phyloP scores from a whole-genome alignment of 2,113 vertebrate genomes.

The Ramphastos sulfuratus region DNA sequence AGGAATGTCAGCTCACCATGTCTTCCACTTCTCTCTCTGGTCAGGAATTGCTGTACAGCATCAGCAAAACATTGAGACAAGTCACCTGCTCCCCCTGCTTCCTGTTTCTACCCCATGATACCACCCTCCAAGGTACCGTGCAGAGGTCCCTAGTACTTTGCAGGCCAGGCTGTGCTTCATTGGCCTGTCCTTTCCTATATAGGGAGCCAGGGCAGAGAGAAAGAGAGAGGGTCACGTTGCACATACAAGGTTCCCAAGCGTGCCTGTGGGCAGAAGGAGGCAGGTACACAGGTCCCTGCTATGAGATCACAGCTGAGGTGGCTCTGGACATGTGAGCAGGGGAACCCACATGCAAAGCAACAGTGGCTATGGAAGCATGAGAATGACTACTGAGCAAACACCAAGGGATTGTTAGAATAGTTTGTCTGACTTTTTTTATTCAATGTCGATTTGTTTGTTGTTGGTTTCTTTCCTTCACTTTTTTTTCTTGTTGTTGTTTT shows the following conservation, averaged over 20 bases:
- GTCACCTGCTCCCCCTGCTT: not conserved
- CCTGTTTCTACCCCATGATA: accelerated
- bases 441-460: not conserved
- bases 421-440: slow-evolving; percentile 33
- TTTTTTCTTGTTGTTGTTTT: not conserved
- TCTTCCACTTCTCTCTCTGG: not conserved
- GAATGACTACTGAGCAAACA: slow-evolving; percentile 27
- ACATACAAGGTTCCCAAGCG: accelerated
- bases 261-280: not conserved
- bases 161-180: not conserved
- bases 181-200: accelerated
- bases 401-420: not conserved
- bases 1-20: not conserved
- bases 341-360: not conserved
- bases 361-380: not conserved
- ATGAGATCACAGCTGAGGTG: not conserved
- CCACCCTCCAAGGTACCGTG: not conserved
- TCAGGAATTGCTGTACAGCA: not conserved
- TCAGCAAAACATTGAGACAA: not conserved
- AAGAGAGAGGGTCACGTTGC: not conserved
- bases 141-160: not conserved
- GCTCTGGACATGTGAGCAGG: too few species aligned
- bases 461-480: not conserved
- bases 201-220: not conserved
- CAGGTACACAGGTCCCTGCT: not conserved